Base-by-base conservation (phyloP, 2,888 invertebrate genomes). In the Polylopha cassiicola region DNA sequence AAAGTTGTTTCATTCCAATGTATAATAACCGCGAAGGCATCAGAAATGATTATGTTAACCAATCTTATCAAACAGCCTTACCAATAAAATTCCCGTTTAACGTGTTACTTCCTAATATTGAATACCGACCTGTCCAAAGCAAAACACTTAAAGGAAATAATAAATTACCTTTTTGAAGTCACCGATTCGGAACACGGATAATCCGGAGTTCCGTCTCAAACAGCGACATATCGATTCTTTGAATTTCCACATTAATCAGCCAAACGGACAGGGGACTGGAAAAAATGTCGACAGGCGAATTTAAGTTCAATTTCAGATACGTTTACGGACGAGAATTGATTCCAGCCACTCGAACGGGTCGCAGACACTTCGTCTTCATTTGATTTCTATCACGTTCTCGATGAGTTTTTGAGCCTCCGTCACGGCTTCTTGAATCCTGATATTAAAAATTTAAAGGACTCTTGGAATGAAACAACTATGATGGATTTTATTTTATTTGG, bases 171-270 rank as follows among this genome's bases (percentile, higher is more conserved):
- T 42, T 37, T 30, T 42, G 50, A 50, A 56, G 26, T 46, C 48
- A 44, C 33, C 48, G 50, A 47, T 36, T 44, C 36, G 50, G 31
- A 47, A 47, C 46, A 28, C 27, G 39, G 47, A 48, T 43, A 48
- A 52, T 52, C 48, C 48, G 46, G 41, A 49, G n/a, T 50, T 41
- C 43, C 48, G 51, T 39, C 43, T 44, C 49, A 37, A 48, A 44
- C 41, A 45, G 43, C 47, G 50, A 50, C 47, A 44, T 51, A 47
- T 54, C 52, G 52, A 48, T 51, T 43, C 34, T n/a, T n/a, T n/a
- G 21, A 36, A 33, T 23, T 36, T 37, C 34, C 31, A 36, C 49
- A 54, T 53, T 52, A 53, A 55, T 58, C 52, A 54, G 24, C 34
- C 14, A 15, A 38, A 38, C 15, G 42, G 37, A n/a, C 36, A 32